These are phyloP conservation scores for Nyctalus aviator DNA, from an alignment of 2,797 vertebrate genomes.

Conservation along the genomic window DNA sequence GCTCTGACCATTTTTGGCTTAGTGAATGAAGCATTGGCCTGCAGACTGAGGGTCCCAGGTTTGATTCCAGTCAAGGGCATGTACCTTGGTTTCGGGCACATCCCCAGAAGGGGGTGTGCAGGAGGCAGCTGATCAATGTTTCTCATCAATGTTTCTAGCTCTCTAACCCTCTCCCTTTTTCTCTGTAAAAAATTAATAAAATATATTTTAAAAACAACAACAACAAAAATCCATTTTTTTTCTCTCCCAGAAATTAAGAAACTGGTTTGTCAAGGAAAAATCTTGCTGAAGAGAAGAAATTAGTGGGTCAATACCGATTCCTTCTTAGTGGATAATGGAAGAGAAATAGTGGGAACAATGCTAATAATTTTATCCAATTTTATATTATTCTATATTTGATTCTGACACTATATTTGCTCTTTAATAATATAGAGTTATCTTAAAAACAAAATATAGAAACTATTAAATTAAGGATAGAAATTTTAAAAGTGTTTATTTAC, in stretches of 20 bases:
- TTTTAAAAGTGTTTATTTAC: not conserved
- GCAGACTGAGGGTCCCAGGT: no score
- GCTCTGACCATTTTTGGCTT: no score
- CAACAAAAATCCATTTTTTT: not conserved
- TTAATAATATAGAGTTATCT: not conserved
- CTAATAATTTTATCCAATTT: not conserved
- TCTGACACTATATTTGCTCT: not conserved
- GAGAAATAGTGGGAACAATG: not conserved
- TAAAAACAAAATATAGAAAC: not conserved
- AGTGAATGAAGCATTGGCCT: no score
- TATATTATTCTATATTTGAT: not conserved
- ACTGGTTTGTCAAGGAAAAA: not conserved
- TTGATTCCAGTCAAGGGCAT: no score
- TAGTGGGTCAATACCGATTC: not conserved
- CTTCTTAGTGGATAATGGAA: not conserved
- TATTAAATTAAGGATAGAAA: not conserved
- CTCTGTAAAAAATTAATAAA: no score
- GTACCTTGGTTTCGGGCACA: no score
- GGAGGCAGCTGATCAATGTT: no score
- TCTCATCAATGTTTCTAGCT: no score
- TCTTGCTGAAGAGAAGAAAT: not conserved
- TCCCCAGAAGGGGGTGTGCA: no score
- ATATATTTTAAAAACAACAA: no score
- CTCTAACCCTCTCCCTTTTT: no score
- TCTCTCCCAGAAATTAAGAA: not conserved